Percentiles rank a stretch among this genome's conserved stretches.
Evolutionary conservation across 2,888 invertebrate species (phyloP).

Genomic region (Cecidostiba fungosa): DNA sequence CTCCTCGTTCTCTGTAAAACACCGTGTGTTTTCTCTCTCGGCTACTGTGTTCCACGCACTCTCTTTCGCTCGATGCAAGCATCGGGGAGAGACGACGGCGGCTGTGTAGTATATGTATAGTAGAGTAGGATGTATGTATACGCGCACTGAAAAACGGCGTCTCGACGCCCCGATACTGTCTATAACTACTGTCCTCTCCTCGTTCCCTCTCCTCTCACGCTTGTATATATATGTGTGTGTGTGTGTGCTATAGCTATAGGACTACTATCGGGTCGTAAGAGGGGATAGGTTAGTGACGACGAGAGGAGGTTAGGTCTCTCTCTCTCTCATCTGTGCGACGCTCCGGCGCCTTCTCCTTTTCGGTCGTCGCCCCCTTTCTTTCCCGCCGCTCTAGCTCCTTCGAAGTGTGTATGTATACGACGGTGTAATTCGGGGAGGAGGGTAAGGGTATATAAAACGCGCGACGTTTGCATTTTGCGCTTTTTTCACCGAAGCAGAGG

Average conservation of each 20-base stretch:
- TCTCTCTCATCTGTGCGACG: background rate
- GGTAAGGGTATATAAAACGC: background rate
- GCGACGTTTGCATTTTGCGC: background rate
- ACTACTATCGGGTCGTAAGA: background rate
- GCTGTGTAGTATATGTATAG: background rate
- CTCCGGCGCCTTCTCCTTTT: constrained; percentile 40
- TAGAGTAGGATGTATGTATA: background rate
- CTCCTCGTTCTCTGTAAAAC: background rate
- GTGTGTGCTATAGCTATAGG: background rate
- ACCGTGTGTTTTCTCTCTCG: no score
- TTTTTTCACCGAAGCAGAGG: background rate
- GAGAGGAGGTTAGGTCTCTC: background rate
- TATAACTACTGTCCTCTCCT: background rate
- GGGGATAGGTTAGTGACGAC: constrained; percentile 31
- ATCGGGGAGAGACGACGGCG: background rate
- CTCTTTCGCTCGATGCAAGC: no score
- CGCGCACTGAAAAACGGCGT: constrained; percentile 32
- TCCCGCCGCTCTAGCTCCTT: constrained; percentile 11
- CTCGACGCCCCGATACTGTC: constrained; percentile 35
- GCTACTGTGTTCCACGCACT: no score
- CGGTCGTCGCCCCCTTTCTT: constrained; percentile 27
- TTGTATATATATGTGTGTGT: background rate
- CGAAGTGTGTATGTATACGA: background rate
- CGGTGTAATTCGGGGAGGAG: constrained; percentile 2
- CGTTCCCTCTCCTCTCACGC: background rate